Evolutionary conservation across 2,888 invertebrate genomes (phyloP), one percentile per base, ranked within the genome.

Genomic region (Octonoba sinensis): DNA sequence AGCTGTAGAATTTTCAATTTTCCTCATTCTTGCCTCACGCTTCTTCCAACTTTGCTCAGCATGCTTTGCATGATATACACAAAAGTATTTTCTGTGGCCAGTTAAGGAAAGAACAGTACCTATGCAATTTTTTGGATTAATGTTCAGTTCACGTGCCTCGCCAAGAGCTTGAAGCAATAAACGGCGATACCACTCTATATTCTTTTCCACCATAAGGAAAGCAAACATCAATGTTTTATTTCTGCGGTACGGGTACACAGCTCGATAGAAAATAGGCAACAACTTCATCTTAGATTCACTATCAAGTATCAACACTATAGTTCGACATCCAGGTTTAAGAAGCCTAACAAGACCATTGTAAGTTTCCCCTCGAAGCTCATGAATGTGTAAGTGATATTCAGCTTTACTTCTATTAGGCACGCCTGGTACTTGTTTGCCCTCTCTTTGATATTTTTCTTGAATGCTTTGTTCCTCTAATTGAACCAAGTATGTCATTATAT

Each of bases 21-120:
- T 77, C 27, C 64, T 82, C 16, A 13, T 18, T 24, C 70, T 73
- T n/a, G 20, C 62, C 1, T 69, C 67, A 49, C 60, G 64, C 24
- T 59, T 74, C 11, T 56, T 24, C 36, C 36, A 62, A 59, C 51
- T 62, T 20, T 76, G 82, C 22, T 82, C 76, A 18, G 82, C 82
- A 66, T 97, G 96, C 89, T 96, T 97, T 77, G 96, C 96, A 90
- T 99, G 99, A 90, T 97, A 99, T 91, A 99, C 97, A 89, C 97
- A 98, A 91, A 97, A 99, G 91, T 99, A 98, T 90, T 96, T 96
- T 84, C 98, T 92, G 90, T 96, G 96, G 27, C 99, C 98, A 90
- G 99, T 99, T 84, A 99, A 90, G 1, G 97, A 94, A 64, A 99
- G 91, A 81, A 99, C 98, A 59, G 89, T 89, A 27, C 99, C 99